These are phyloP conservation scores for Syritta pipiens DNA, from an alignment of 2,888 invertebrate species.

Conservation along the genomic window DNA sequence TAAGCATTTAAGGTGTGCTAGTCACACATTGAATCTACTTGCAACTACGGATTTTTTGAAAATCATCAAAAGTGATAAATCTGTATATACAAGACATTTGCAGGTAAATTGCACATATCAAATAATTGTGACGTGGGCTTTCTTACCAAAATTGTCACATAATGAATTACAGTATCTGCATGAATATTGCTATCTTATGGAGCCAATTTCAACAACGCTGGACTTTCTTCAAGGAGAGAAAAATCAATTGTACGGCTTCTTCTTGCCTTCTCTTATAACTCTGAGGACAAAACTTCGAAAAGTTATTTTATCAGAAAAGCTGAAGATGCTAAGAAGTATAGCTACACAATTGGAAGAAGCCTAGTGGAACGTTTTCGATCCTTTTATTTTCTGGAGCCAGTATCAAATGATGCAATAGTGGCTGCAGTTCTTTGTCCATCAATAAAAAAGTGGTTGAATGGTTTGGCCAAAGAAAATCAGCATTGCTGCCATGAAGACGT, in stretches of 20 bases:
- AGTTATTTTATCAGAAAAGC: not conserved
- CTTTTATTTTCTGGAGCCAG: not conserved
- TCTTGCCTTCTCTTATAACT: slow-evolving; percentile 24
- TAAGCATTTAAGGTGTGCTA: slow-evolving; percentile 29
- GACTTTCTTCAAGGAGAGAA: not conserved
- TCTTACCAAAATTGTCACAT: not conserved
- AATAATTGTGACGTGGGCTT: not conserved
- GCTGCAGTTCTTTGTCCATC: too few relatives aligned
- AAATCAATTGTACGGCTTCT: slow-evolving; percentile 6
- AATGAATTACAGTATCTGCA: not conserved
- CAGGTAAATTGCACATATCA: slow-evolving; percentile 6
- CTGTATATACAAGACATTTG: slow-evolving; percentile 9
- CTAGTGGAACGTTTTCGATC: not conserved
- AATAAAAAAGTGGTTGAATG: too few relatives aligned
- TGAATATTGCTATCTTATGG: not conserved
- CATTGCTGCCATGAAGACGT: too few relatives aligned
- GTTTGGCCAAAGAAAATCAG: too few relatives aligned
- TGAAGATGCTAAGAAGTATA: not conserved
- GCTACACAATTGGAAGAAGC: not conserved
- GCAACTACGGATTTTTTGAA: slow-evolving; percentile 42
- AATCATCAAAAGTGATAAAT: slow-evolving; percentile 44
- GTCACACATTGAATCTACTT: slow-evolving; percentile 38
- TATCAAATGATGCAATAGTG: not conserved
- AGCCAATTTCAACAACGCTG: not conserved
- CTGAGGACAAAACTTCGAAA: too few relatives aligned